A percentile compares a stretch with the other conserved stretches of the same genome.
These are phyloP conservation scores for Cichlasoma orientale DNA, from an alignment of 2,797 vertebrate species.

Conservation along the genomic window DNA sequence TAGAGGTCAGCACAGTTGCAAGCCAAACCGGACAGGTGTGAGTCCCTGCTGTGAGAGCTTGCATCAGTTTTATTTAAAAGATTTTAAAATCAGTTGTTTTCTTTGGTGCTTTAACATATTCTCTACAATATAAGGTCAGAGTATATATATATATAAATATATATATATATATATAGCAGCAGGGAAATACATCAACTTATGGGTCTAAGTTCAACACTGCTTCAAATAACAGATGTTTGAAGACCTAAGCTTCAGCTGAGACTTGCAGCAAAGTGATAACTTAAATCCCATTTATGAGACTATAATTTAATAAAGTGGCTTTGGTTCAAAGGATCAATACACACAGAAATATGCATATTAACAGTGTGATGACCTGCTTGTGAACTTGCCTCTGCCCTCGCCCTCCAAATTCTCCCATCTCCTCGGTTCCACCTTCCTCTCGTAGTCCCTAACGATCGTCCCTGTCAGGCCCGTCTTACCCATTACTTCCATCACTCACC, in stretches of 20 bases:
- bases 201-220: rapidly evolving
- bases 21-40: too few species aligned
- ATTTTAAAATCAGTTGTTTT: not conserved
- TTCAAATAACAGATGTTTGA: not conserved
- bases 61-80: not conserved
- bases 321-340: not conserved
- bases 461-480: slow-evolving; percentile 2
- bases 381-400: not conserved
- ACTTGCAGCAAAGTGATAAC: not conserved
- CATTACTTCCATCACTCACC: slow-evolving; percentile 33
- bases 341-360: not conserved
- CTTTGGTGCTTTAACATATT: not conserved
- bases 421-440: not conserved
- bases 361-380: not conserved
- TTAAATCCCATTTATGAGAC: not conserved
- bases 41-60: not conserved
- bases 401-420: not conserved
- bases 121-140: not conserved
- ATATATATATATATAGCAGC: too few species aligned
- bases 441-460: not conserved
- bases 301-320: not conserved
- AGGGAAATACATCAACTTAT: not conserved
- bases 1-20: too few species aligned
- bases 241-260: not conserved
- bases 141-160: not conserved